Base-by-base conservation (phyloP, 2,113 vertebrate species). In the Alexandromys fortis region DNA sequence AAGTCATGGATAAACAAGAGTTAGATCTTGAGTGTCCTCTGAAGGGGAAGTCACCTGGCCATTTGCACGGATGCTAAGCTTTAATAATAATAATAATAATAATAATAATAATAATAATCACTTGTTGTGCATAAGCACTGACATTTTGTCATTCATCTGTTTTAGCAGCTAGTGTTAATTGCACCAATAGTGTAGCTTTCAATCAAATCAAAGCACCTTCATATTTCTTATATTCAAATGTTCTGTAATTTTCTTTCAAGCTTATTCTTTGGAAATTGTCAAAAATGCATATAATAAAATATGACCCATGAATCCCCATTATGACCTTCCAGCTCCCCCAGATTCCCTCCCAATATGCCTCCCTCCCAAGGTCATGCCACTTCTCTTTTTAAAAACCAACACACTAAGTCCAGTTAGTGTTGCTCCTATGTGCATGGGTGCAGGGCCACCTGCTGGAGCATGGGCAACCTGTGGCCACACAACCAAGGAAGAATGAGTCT, bases 11-110 rank as follows among this genome's bases (percentile, higher is more conserved):
- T 90, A 4, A 91, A 75, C 11, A 67, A 49, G 1, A 14, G 3
- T 83, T 77, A 65, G 24, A 33, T 86, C 33, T 49, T 86, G 22
- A 75, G 35, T 89, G 22, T 86, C 42, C 65, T 61, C 24, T 89
- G 17, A 65, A 67, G 21, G n/a, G 45, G 89, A 94, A 95, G 26
- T 35, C 1, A 94, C 14, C 33, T 93, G 76, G 68, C 58, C 33
- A 55, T 22, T 7, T 85, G 70, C 3, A 92, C 47, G 63, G 45
- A 81, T 8, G 58, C 61, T 86, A 92, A 47, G 73, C 42, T 92
- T 89, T 70, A 58, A 88, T 92, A 83, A 78, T 9, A 94, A 83
- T 35, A 90, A 92, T 42, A 87, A 26, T 22, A 79, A 70, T 42
- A 58, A 88, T 92, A 83, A 78, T 9, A 94, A 83, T 35, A 90